Base-by-base conservation (phyloP, 2,797 vertebrate genomes). In the Falco biarmicus region DNA sequence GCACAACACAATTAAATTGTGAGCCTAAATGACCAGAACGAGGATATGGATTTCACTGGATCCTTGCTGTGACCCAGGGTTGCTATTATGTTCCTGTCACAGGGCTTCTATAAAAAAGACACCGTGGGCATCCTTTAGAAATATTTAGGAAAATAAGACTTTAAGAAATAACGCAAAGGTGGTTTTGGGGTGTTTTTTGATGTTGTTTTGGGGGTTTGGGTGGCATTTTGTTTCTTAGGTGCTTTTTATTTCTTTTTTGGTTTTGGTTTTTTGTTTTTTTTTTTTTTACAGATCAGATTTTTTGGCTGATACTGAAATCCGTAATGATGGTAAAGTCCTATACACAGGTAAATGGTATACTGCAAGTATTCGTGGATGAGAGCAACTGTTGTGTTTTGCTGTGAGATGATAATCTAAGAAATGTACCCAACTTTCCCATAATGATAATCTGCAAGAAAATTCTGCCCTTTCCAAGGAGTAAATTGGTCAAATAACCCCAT, bases 131-230 rank as follows among this genome's bases (percentile, higher is more conserved):
- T 25, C 19, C 11, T 50, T 37, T 28, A 37, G 34, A 84, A 60
- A 21, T 15, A 64, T 37, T 63, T 39, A 25, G 10, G 39, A 74
- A 86, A 48, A 48, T 6, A 64, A 53, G 29, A 68, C 20, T 26
- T 68, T 37, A 39, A 57, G 22, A 63, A 81, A 57, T 43, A 63
- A 47, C 1, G 6, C 24, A 68, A 39, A 73, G 7, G 9, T 63
- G 19, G 25, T 2, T 80, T 76, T 1, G 13, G 18, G 16, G 16
- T 18, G 5, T 3, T 0, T 3, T 21, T 31, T 43, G 5, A 32
- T n/a, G 3, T 22, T 56, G 15, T 13, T 37, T 66, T 22, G 31
- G 20, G 13, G 26, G 3, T 4, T 29, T 81, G 32, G 13, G 37
- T 41, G 7, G 28, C 12, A 16, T 53, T 83, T 56, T 34, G 5